Conservation (phyloP, 2,888 invertebrate genomes). For the Crematogaster levior region DNA sequence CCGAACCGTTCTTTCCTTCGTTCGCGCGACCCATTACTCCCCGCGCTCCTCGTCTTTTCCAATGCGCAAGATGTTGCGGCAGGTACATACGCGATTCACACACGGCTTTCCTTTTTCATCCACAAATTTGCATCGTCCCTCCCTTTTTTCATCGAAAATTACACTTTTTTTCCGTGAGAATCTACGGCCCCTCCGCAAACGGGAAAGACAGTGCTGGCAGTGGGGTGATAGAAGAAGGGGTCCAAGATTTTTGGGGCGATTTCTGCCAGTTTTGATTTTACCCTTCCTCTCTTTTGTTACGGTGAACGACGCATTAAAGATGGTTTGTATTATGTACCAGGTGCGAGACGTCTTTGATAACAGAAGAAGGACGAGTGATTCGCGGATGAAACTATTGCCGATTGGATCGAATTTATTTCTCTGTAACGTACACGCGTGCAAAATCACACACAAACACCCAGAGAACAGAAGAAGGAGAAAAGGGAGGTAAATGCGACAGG, state of each 20-base stretch:
- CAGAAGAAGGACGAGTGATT: conserved; percentile 21
- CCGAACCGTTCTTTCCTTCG: conserved; percentile 34
- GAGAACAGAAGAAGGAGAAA: not conserved
- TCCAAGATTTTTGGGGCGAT: conserved; percentile 75
- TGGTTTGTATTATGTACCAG: conserved; percentile 57
- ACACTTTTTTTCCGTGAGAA: conserved; percentile 74
- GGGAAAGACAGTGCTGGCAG: conserved; percentile 9
- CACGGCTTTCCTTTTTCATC: conserved; percentile 64
- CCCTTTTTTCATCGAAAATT: conserved; percentile 71
- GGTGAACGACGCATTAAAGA: conserved; percentile 48
- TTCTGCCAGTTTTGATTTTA: conserved; percentile 73
- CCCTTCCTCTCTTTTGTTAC: conserved; percentile 48
- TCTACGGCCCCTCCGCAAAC: conserved; percentile 29
- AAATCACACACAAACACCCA: not conserved
- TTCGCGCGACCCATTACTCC: conserved; percentile 40
- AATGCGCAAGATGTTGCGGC: conserved; percentile 53
- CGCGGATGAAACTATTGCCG: conserved; percentile 30
- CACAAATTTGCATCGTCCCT: conserved; percentile 80
- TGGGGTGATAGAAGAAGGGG: conserved; percentile 61
- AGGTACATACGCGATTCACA: conserved; percentile 64
- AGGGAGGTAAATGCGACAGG: conserved; percentile 3
- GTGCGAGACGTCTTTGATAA: conserved; percentile 72
- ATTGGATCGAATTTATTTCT: conserved; percentile 34
- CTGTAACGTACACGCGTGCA: not conserved
- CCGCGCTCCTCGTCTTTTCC: conserved; percentile 38